Conservation (phyloP, 2,113 vertebrate species). For the Cyprinus carpio region DNA sequence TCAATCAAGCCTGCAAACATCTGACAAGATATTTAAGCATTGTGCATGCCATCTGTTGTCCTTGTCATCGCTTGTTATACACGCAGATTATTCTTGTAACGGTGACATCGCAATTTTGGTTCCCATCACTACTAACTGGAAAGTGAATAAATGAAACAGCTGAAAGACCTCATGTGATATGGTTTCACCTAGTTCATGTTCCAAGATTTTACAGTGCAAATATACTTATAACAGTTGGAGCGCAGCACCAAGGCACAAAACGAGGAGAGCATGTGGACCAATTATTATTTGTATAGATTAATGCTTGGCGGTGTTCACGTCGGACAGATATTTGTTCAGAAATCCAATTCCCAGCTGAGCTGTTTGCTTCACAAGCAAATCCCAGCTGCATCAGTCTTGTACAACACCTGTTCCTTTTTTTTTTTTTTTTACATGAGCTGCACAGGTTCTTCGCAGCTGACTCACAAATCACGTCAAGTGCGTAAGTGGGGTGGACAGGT, state of each 20-base stretch:
- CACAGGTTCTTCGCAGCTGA: constrained; percentile 61
- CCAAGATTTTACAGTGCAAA: constrained; percentile 12
- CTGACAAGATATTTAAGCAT: constrained; percentile 20
- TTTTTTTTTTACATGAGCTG: constrained; percentile 56
- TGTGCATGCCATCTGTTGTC: constrained; percentile 13
- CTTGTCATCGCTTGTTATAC: background rate
- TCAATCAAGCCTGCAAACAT: constrained; percentile 20
- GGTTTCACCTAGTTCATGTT: background rate
- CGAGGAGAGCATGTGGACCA: constrained; percentile 27
- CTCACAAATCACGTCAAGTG: constrained; percentile 72
- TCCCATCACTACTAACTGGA: background rate
- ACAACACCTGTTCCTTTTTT: constrained; percentile 69
- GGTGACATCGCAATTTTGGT: background rate
- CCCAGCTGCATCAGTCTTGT: constrained; percentile 66
- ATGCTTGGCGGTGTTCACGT: constrained; percentile 53
- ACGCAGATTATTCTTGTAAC: background rate
- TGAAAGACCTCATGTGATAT: background rate
- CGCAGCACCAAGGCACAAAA: background rate
- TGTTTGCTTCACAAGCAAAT: constrained; percentile 73
- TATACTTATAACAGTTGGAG: constrained; percentile 10
- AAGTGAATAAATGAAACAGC: background rate
- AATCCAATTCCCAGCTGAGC: constrained; percentile 62
- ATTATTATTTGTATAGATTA: constrained; percentile 55
- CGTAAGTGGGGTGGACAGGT: constrained; percentile 70
- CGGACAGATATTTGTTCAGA: constrained; percentile 64